Evolutionary conservation across 2,113 vertebrate species (phyloP).

Genomic region (Zosterops lateralis): DNA sequence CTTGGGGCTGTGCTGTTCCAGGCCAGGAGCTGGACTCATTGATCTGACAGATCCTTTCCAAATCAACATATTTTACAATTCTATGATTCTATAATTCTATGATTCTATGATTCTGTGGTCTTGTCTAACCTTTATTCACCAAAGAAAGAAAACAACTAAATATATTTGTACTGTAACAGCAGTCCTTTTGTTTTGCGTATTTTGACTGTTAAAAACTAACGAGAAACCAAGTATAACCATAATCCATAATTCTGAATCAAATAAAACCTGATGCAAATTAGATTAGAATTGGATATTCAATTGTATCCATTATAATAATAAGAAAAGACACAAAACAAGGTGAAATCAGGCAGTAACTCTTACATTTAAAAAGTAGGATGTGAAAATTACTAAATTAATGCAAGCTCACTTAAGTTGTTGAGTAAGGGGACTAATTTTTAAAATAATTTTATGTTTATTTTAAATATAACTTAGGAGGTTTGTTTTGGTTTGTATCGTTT

Average conservation of each 20-base stretch:
- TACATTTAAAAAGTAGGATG: neutral
- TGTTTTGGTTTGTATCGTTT: neutral
- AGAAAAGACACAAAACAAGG: slow-evolving; percentile 7
- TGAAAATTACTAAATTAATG: slow-evolving; percentile 7
- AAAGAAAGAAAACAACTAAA: neutral
- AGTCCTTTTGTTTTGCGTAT: neutral
- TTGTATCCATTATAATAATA: neutral
- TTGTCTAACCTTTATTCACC: neutral
- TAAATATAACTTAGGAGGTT: neutral
- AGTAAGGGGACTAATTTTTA: neutral
- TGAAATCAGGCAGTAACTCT: neutral
- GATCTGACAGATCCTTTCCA: neutral
- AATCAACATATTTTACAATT: neutral
- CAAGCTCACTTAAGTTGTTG: neutral
- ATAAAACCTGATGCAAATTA: slow-evolving; percentile 10
- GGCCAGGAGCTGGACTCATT: neutral
- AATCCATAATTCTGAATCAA: neutral
- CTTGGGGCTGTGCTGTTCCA: neutral
- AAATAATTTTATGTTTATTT: neutral
- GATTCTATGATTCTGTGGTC: neutral
- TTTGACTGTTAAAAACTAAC: slow-evolving; percentile 31
- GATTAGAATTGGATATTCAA: neutral
- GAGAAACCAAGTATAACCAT: slow-evolving; percentile 10
- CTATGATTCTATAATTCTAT: neutral
- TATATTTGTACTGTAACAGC: neutral